Evolutionary conservation across 1,140 invertebrate species (phyloP).

Genomic region (Wiebesia pumilae): DNA sequence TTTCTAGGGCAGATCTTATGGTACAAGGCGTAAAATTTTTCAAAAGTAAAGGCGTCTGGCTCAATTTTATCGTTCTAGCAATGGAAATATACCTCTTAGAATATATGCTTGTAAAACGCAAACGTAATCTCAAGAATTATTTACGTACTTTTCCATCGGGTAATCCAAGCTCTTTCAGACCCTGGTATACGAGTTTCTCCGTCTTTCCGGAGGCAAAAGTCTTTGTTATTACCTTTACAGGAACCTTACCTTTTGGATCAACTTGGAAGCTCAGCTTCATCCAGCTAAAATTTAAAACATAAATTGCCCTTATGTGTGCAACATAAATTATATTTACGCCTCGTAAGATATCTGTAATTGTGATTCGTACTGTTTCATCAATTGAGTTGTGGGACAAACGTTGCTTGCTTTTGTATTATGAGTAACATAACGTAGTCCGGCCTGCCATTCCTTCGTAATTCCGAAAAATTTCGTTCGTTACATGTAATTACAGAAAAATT

Average conservation of each 20-base stretch:
- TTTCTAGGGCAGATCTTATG: slow-evolving; percentile 99
- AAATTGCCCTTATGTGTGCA: neutral
- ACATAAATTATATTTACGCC: neutral
- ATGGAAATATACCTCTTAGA: neutral
- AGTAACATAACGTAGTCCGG: slow-evolving; percentile 89
- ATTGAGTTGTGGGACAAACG: slow-evolving; percentile 93
- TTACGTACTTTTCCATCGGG: slow-evolving; percentile 91
- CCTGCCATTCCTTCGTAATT: slow-evolving; percentile 90
- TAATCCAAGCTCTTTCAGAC: slow-evolving; percentile 93
- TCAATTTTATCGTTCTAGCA: slow-evolving; percentile 93
- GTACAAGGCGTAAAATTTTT: slow-evolving; percentile 98
- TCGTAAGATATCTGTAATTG: neutral
- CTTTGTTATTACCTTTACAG: slow-evolving; percentile 95
- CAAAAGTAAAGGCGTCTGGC: slow-evolving; percentile 95
- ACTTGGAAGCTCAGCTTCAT: slow-evolving; percentile 94
- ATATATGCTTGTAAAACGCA: neutral
- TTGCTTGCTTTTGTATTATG: slow-evolving; percentile 99
- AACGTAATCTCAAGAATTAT: neutral
- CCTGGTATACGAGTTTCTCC: slow-evolving; percentile 98
- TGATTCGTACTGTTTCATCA: slow-evolving; percentile 97
- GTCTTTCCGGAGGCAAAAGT: slow-evolving; percentile 99
- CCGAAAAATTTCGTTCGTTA: neutral
- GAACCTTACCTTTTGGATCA: slow-evolving; percentile 96
- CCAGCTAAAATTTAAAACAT: slow-evolving; percentile 83
- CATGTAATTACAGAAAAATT: neutral